phyloP scores from a whole-genome alignment of 2,888 invertebrate species.

The Heliconius ethilla region DNA sequence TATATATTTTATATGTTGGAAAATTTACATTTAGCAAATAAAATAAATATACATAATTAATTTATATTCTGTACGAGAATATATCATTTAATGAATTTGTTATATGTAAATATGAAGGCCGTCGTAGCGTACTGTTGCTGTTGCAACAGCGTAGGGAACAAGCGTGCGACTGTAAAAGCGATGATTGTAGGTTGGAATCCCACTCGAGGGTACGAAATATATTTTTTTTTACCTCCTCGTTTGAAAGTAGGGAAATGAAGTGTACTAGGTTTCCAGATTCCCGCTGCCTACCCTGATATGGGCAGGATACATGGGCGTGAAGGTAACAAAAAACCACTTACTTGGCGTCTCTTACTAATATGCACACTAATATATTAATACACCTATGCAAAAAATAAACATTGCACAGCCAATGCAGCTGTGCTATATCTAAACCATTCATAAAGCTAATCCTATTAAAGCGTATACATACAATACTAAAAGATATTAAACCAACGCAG shows the following conservation, averaged over 20 bases:
- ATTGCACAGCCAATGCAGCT: neutral
- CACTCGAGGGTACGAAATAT: neutral
- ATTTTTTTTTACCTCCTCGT: no score
- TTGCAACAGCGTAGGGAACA: no score
- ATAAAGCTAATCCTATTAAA: constrained; percentile 2
- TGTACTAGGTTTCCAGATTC: neutral
- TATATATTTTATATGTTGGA: no score
- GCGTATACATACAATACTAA: neutral
- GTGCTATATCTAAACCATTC: neutral
- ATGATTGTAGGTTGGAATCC: neutral
- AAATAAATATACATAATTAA: no score
- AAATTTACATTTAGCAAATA: no score
- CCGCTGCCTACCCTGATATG: neutral
- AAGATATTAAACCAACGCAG: neutral
- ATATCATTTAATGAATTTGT: no score
- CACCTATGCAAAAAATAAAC: neutral
- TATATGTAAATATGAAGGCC: no score
- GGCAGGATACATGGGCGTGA: neutral
- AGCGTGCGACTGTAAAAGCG: no score
- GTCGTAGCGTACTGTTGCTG: no score
- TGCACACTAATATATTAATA: neutral
- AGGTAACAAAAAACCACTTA: neutral
- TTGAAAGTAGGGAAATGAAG: neutral
- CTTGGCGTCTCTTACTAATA: neutral
- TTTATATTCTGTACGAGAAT: no score